Evolutionary conservation across 2,113 vertebrate genomes (phyloP).

Genomic region (Uropsilus gracilis): DNA sequence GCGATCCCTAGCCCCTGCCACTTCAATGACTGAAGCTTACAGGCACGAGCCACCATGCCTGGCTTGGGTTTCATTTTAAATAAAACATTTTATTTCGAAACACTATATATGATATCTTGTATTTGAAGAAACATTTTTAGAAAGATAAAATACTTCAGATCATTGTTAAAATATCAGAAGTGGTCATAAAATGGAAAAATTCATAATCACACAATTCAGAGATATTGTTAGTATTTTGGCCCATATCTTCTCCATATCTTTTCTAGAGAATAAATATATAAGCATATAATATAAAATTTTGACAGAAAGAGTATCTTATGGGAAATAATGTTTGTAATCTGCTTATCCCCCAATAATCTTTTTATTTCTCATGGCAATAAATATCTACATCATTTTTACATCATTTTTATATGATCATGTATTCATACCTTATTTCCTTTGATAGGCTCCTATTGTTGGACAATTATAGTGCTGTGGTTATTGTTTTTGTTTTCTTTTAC

Average conservation of each 20-base stretch:
- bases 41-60: no score
- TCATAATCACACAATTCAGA: neutral
- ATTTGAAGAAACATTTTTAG: neutral
- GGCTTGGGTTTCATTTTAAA: conserved; percentile 24
- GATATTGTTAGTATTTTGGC: neutral
- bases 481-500: neutral
- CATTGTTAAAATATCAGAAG: conserved; percentile 34
- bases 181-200: conserved; percentile 1
- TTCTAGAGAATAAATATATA: neutral
- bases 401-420: neutral
- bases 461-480: neutral
- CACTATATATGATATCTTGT: neutral
- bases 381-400: neutral
- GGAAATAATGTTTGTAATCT: conserved; percentile 11
- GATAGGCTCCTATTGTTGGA: neutral
- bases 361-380: conserved; percentile 25
- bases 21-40: no score
- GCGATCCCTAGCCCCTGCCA: no score
- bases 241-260: neutral
- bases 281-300: neutral
- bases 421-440: neutral
- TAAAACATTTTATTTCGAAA: neutral
- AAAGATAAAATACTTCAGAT: neutral
- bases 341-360: neutral
- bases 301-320: neutral